Evolutionary conservation across 2,797 vertebrate species (phyloP).

Genomic region (Gallinago solitaria): DNA sequence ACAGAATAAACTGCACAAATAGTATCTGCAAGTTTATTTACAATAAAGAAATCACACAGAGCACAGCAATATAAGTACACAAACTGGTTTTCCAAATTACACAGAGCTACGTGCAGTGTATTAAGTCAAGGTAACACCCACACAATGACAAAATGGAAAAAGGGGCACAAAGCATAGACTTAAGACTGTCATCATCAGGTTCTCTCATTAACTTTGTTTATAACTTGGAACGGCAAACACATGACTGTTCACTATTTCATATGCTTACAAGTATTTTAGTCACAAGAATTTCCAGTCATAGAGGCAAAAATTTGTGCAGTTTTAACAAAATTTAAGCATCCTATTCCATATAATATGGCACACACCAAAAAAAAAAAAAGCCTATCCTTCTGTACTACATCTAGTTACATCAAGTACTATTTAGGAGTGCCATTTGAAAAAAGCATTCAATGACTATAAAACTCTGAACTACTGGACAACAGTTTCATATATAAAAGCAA

Average conservation of each 20-base stretch:
- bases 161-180: neutral
- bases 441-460: neutral
- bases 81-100: neutral
- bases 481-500: neutral
- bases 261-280: neutral
- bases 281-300: neutral
- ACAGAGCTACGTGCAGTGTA: neutral
- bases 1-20: neutral
- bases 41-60: neutral
- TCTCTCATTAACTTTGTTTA: neutral
- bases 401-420: neutral
- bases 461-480: neutral
- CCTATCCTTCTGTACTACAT: neutral
- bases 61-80: neutral
- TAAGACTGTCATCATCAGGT: slow-evolving; percentile 1
- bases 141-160: slow-evolving; percentile 25
- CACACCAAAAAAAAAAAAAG: neutral
- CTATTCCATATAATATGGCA: neutral
- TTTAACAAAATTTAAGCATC: neutral
- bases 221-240: neutral
- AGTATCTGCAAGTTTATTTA: neutral
- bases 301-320: neutral
- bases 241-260: neutral
- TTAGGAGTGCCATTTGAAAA: neutral
- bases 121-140: slow-evolving; percentile 11